A percentile compares a stretch with the other conserved stretches of the same genome.
phyloP scores from a whole-genome alignment of 1,140 invertebrate genomes.

The Steinernema feltiae region DNA sequence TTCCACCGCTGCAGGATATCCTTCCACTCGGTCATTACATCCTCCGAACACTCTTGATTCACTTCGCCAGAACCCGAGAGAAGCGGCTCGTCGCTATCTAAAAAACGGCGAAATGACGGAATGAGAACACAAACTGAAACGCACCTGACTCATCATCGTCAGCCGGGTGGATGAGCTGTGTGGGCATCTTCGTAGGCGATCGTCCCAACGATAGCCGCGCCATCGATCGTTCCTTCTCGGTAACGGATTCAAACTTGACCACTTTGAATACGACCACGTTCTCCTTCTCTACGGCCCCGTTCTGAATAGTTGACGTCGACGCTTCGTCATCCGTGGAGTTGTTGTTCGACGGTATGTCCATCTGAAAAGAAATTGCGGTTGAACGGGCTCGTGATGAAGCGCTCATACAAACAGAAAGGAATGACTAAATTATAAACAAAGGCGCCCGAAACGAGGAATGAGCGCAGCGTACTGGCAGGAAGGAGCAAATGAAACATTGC shows the following conservation, averaged over 20 bases:
- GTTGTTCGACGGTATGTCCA: neutral
- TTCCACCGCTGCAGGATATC: constrained; percentile 77
- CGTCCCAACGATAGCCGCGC: constrained; percentile 56
- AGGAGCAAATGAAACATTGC: no score
- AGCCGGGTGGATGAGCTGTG: constrained; percentile 59
- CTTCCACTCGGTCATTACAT: constrained; percentile 82
- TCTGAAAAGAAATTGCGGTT: no score
- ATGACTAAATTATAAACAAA: no score
- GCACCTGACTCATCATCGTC: constrained; percentile 73
- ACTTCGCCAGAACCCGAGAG: constrained; percentile 90
- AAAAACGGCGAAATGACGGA: constrained; percentile 17
- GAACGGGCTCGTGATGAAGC: no score
- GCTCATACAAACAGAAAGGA: no score
- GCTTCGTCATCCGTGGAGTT: neutral
- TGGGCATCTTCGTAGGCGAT: constrained; percentile 62
- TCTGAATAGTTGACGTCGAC: neutral
- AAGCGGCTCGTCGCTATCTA: constrained; percentile 83
- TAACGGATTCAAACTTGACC: constrained; percentile 72
- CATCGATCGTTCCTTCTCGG: constrained; percentile 73
- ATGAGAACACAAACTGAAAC: no score
- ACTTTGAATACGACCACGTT: constrained; percentile 72
- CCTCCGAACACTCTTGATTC: constrained; percentile 87
- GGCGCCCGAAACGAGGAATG: no score
- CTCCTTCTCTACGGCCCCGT: neutral
- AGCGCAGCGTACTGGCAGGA: no score